These are phyloP conservation scores for Hybos culiciformis DNA, from an alignment of 2,888 invertebrate species.

Conservation along the genomic window DNA sequence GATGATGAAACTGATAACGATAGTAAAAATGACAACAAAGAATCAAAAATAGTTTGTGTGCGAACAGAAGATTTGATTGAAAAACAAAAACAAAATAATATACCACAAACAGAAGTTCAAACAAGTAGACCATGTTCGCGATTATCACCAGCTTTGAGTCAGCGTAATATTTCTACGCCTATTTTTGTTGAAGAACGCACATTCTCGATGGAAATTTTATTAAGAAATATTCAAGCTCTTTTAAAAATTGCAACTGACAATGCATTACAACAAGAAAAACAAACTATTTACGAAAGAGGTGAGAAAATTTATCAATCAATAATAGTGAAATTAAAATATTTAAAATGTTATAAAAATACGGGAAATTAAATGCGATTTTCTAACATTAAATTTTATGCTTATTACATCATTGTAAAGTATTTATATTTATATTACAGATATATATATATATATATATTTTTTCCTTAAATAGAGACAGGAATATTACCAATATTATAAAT, in stretches of 20 bases:
- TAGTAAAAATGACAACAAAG: neutral
- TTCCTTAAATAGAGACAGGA: too few species aligned
- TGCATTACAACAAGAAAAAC: slow-evolving; percentile 1
- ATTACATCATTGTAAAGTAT: too few species aligned
- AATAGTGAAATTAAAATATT: neutral
- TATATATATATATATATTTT: too few species aligned
- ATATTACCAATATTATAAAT: too few species aligned
- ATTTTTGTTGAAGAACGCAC: neutral
- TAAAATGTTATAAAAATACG: too few species aligned
- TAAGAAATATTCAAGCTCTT: slow-evolving; percentile 1
- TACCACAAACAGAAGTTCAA: neutral
- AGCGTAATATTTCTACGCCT: neutral
- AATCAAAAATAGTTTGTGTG: neutral
- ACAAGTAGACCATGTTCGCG: neutral
- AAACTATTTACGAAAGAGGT: neutral
- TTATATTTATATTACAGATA: too few species aligned
- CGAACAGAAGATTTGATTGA: too few species aligned
- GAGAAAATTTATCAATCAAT: neutral
- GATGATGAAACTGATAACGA: neutral
- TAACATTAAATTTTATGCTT: too few species aligned
- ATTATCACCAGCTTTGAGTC: neutral
- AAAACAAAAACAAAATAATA: neutral
- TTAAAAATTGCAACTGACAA: slow-evolving; percentile 2
- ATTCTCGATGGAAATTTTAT: slow-evolving; percentile 1
- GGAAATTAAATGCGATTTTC: too few species aligned